Evolutionary conservation across 1,140 invertebrate genomes (phyloP), one percentile per base, ranked within the genome.

Genomic region (Wasmannia auropunctata): DNA sequence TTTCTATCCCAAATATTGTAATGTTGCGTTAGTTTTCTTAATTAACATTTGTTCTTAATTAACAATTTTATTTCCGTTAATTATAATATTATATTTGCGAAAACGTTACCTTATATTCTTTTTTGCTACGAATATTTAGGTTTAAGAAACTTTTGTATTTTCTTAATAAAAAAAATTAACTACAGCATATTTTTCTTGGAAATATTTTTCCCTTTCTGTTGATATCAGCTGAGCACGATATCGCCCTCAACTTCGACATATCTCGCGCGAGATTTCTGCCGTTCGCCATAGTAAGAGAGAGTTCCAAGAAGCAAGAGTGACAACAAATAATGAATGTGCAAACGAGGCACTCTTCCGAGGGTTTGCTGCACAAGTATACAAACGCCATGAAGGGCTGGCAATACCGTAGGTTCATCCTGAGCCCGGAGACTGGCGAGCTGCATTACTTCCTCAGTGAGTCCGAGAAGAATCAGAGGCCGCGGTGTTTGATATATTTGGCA

Each of bases 361-460:
- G 99, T 1, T 97, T 98, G 93, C 95, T 99, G 10, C 97, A 97
- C 92, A 99, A 99, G 94, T 99, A 99, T 91, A 99, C 99, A 40
- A 99, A 99, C 96, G 98, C 99, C 0, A 97, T 99, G 95, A 99
- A 99, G 96, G 99, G 99, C 25, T 99, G 98, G 98, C 99, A 99
- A 93, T 98, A 97, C 89, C 96, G 99, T 56, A 99, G 98, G 97
- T 99, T 99, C 94, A 97, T 98, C 2, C 96, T 99, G 6, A 98
- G 99, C 93, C 97, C 98, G 3, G 98, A 98, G 92, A 97, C 97
- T 31, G 99, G 98, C 25, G 97, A 97, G 75, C 94, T 99, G 2
- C 98, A 99, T 91, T 99, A 99, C 95, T 99, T 98, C 95, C 95
- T 99, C 88, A 98, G 97, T 88, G 97, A 97, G 88, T 96, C 96